A percentile compares a stretch with the other conserved stretches of the same genome.
Conservation (phyloP, 2,797 vertebrate genomes). For the Sternotherus odoratus region DNA sequence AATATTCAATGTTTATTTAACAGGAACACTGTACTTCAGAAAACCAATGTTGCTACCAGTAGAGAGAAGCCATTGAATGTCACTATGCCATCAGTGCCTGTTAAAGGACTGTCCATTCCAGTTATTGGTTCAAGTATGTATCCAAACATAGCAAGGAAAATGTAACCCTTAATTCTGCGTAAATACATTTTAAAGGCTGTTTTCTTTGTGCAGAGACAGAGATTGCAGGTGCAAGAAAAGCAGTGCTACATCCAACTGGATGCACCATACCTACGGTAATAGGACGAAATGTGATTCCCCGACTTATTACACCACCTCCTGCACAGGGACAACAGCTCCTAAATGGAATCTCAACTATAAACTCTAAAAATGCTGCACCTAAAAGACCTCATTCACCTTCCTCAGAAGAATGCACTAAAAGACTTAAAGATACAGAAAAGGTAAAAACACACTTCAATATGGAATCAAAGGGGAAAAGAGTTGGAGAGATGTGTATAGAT, state of each 20-base stretch:
- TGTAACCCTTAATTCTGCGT: accelerated
- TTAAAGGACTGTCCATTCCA: slow-evolving; percentile 83
- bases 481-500: not conserved
- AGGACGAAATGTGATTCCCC: slow-evolving; percentile 78
- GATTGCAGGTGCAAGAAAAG: slow-evolving; percentile 68
- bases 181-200: slow-evolving; percentile 34
- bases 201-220: slow-evolving; percentile 78
- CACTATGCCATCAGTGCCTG: slow-evolving; percentile 59
- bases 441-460: slow-evolving; percentile 70
- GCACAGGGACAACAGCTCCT: slow-evolving; percentile 69
- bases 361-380: slow-evolving; percentile 80
- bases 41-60: slow-evolving; percentile 30
- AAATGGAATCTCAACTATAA: slow-evolving; percentile 56
- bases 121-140: slow-evolving; percentile 85
- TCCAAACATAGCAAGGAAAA: slow-evolving; percentile 30
- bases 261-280: slow-evolving; percentile 85
- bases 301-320: slow-evolving; percentile 63
- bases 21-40: slow-evolving; percentile 72
- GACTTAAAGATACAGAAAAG: slow-evolving; percentile 88
- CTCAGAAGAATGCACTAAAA: slow-evolving; percentile 86
- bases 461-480: not conserved
- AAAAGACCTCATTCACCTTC: slow-evolving; percentile 88
- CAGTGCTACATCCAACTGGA: slow-evolving; percentile 65
- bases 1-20: not conserved
- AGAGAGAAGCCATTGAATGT: slow-evolving; percentile 51